Percentiles rank a stretch among this genome's conserved stretches.
Conservation (phyloP, 37 sponge, comb jelly and placozoan genomes). For the Ianthella basta region DNA sequence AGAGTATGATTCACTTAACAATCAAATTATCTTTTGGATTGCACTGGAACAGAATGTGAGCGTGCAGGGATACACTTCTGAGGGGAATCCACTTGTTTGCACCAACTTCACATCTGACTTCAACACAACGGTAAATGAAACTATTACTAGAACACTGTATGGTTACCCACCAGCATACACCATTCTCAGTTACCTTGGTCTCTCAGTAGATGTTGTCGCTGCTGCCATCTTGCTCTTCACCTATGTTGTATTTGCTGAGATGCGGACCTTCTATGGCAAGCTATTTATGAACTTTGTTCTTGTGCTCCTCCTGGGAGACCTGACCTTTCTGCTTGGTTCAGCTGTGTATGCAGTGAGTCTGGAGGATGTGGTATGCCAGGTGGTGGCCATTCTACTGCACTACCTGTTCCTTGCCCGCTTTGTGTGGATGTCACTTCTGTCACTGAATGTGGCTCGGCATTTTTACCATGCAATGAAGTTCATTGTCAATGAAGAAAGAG, state of each 20-base stretch:
- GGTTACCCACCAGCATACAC: too few species aligned
- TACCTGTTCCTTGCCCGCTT: slow-evolving; percentile 57
- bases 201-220: slow-evolving; percentile 50
- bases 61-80: too few species aligned
- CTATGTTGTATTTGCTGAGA: slow-evolving; percentile 45
- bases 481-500: neutral
- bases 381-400: slow-evolving; percentile 46
- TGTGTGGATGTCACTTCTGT: slow-evolving; percentile 56
- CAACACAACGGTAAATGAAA: neutral
- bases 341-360: neutral
- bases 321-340: slow-evolving; percentile 31
- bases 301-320: slow-evolving; percentile 18
- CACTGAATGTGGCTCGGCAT: neutral
- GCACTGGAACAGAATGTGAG: too few species aligned
- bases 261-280: slow-evolving; percentile 50
- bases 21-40: too few species aligned
- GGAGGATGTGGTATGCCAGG: neutral
- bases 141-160: neutral
- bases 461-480: slow-evolving; percentile 24
- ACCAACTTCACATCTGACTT: slow-evolving; percentile 19
- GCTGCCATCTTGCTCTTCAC: slow-evolving; percentile 41
- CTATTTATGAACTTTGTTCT: slow-evolving; percentile 51
- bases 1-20: too few species aligned
- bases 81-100: slow-evolving; percentile 24
- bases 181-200: slow-evolving; percentile 54